These are phyloP conservation scores for Apostichopus parvimensis DNA, from an alignment of 35 echinoderm and acorn worm genomes.

Conservation along the genomic window DNA sequence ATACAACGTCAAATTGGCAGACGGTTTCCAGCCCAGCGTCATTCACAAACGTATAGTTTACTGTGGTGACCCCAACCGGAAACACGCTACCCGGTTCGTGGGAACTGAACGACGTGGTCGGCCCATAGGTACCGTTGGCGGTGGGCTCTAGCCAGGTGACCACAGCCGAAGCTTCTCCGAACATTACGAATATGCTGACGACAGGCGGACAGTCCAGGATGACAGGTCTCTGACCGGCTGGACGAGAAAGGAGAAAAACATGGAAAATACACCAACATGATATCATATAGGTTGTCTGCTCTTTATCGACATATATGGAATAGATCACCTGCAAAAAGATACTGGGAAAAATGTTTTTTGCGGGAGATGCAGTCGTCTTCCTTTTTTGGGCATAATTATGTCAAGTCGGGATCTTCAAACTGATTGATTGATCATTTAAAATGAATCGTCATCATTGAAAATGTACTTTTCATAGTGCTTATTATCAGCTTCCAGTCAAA, in stretches of 20 bases:
- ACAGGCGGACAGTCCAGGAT: slow-evolving; percentile 18
- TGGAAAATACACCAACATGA: too few relatives aligned
- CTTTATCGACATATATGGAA: too few relatives aligned
- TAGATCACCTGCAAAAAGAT: too few relatives aligned
- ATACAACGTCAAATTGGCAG: slow-evolving; percentile 48
- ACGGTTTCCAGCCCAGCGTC: neutral
- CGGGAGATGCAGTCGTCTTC: too few relatives aligned
- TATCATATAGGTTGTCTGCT: too few relatives aligned
- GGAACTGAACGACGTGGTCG: neutral
- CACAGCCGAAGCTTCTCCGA: neutral
- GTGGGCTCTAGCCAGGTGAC: slow-evolving; percentile 55
- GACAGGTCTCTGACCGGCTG: neutral
- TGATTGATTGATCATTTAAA: too few relatives aligned
- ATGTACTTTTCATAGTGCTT: too few relatives aligned
- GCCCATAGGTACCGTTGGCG: neutral
- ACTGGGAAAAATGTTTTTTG: too few relatives aligned
- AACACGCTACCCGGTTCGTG: slow-evolving; percentile 28
- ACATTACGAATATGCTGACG: neutral
- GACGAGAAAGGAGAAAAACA: neutral
- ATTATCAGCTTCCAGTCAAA: too few relatives aligned
- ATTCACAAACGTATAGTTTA: slow-evolving; percentile 29
- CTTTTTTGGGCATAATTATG: too few relatives aligned
- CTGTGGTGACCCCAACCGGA: slow-evolving; percentile 39
- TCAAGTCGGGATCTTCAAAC: too few relatives aligned
- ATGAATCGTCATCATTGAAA: too few relatives aligned